Evolutionary conservation across 2,113 vertebrate genomes (phyloP).

Genomic region (Solenodon paradoxus): DNA sequence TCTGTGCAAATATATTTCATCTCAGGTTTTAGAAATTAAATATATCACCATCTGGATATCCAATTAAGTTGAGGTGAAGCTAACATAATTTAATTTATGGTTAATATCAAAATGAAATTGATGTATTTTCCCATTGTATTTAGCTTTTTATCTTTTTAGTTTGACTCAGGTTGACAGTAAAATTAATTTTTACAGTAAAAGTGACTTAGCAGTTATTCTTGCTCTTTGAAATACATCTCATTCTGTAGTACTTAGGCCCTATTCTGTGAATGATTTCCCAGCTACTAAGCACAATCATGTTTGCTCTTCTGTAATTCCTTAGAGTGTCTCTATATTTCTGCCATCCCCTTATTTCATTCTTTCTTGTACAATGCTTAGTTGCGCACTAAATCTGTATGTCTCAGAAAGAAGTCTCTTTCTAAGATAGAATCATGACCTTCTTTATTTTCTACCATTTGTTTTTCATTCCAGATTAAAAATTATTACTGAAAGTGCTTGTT

Average conservation of each 20-base stretch:
- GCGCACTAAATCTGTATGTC: background rate
- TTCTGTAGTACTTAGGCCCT: background rate
- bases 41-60: background rate
- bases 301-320: background rate
- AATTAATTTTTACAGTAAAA: background rate
- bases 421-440: no score
- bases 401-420: background rate
- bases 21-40: background rate
- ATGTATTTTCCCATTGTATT: background rate
- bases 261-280: background rate
- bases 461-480: background rate
- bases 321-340: background rate
- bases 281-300: background rate
- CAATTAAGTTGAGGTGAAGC: background rate
- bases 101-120: background rate
- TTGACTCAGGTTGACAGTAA: background rate
- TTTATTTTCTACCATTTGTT: background rate
- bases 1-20: background rate
- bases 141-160: background rate
- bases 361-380: background rate
- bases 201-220: background rate
- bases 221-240: background rate
- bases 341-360: fast-evolving
- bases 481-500: background rate
- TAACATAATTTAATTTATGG: background rate